Conservation (phyloP, 2,797 vertebrate genomes). For the Neosilurus mollespiculum region DNA sequence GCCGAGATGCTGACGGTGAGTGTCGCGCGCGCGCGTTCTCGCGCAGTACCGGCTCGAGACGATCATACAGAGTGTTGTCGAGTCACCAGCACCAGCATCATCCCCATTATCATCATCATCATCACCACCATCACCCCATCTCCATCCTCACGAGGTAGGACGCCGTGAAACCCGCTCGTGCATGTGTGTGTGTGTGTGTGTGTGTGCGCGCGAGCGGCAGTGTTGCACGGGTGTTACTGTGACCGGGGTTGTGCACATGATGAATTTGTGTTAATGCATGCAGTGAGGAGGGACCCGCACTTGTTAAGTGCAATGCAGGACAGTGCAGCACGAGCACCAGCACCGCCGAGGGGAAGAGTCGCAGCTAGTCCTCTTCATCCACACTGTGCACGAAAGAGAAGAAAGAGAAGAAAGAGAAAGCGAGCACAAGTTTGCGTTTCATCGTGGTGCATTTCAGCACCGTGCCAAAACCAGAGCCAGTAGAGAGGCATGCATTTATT, state of each 20-base stretch:
- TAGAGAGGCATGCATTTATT: background rate
- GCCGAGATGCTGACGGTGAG: conserved; percentile 4
- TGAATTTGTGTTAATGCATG: background rate
- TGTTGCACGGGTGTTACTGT: background rate
- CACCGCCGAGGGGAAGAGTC: background rate
- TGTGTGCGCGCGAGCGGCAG: too few species aligned
- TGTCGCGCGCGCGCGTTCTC: conserved; percentile 26
- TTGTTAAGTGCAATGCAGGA: conserved; percentile 23
- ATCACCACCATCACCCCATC: background rate
- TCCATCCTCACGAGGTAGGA: conserved; percentile 12
- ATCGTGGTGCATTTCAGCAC: conserved; percentile 1
- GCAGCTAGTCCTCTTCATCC: too few species aligned
- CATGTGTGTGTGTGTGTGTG: too few species aligned
- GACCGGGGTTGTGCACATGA: background rate
- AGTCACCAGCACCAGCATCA: background rate
- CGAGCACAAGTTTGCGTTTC: background rate
- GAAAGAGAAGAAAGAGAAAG: background rate
- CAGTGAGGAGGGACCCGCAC: background rate
- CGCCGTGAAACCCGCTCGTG: background rate
- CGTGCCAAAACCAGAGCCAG: background rate
- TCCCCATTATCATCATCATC: background rate
- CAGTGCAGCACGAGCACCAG: conserved; percentile 2
- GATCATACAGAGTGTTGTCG: background rate
- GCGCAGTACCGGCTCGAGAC: background rate
- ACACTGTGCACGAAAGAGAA: background rate